A percentile compares a stretch with the other conserved stretches of the same genome.
These are phyloP conservation scores for Microctenopoma lineatum DNA, from an alignment of 2,797 vertebrate genomes.

Conservation along the genomic window DNA sequence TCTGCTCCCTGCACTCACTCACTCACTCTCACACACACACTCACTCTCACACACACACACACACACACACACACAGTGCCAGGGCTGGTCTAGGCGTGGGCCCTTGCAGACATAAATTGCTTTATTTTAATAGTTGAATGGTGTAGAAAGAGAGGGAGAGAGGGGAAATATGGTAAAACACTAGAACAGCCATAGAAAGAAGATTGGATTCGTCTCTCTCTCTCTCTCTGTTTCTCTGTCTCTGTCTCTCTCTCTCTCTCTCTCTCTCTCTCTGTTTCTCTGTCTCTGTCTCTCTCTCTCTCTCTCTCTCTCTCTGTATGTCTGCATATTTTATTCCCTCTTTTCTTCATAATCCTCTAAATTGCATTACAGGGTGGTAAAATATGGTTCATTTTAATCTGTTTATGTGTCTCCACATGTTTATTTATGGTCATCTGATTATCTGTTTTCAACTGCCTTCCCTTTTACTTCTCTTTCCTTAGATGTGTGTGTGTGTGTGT, in stretches of 20 bases:
- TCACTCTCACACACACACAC: conserved; percentile 18
- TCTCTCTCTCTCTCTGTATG: conserved; percentile 2
- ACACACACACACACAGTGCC: conserved; percentile 56
- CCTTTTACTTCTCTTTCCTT: conserved; percentile 11
- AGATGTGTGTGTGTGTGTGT: neutral
- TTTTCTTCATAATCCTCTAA: conserved; percentile 31
- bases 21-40: conserved; percentile 18
- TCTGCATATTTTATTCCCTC: conserved; percentile 12
- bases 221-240: neutral
- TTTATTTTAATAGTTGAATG: conserved; percentile 84
- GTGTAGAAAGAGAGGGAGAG: conserved; percentile 32
- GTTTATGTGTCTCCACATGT: conserved; percentile 43
- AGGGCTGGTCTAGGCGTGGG: conserved; percentile 82
- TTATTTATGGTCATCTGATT: conserved; percentile 44
- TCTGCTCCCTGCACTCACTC: conserved; percentile 62
- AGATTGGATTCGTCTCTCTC: conserved; percentile 49
- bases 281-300: neutral
- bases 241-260: neutral
- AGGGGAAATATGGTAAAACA: conserved; percentile 58
- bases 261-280: conserved; percentile 2
- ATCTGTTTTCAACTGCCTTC: conserved; percentile 42
- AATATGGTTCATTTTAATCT: conserved; percentile 41
- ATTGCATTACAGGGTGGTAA: conserved; percentile 38
- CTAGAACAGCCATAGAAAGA: conserved; percentile 55
- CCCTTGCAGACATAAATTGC: conserved; percentile 80